A percentile compares a stretch with the other conserved stretches of the same genome.
These are phyloP conservation scores for Platyscapa corneri DNA, from an alignment of 1,140 invertebrate genomes.

Conservation along the genomic window DNA sequence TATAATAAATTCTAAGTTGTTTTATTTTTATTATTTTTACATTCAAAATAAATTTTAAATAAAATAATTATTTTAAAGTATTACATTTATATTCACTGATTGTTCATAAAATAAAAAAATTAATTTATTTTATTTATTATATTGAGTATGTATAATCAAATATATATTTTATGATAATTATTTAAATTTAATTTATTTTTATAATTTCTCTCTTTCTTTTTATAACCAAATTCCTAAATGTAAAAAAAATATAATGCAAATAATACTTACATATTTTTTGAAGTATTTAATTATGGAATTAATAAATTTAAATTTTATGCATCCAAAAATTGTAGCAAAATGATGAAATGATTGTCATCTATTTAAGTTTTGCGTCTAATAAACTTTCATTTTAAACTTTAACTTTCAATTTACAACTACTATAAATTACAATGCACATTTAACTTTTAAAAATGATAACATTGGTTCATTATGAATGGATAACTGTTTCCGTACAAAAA, in stretches of 20 bases:
- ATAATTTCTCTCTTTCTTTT: no score
- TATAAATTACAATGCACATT: constrained; percentile 25
- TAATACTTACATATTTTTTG: neutral
- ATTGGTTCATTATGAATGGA: constrained; percentile 31
- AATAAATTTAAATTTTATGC: constrained; percentile 1
- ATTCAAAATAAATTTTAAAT: no score
- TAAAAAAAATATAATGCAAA: neutral
- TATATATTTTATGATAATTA: neutral
- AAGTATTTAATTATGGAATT: neutral
- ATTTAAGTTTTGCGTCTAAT: constrained; percentile 46
- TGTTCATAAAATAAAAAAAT: no score
- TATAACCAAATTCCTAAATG: neutral
- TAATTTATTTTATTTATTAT: neutral
- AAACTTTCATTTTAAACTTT: constrained; percentile 42
- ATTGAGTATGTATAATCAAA: neutral
- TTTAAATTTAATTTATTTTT: neutral
- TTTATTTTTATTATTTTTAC: no score
- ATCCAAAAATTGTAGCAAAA: neutral
- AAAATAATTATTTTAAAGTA: neutral
- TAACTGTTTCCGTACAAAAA: neutral
- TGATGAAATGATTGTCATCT: constrained; percentile 6
- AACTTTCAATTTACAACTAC: constrained; percentile 41
- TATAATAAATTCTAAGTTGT: no score
- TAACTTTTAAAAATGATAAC: constrained; percentile 18
- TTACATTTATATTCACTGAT: neutral